Conservation (phyloP, 2,888 invertebrate species). For the Lydus trimaculatus region DNA sequence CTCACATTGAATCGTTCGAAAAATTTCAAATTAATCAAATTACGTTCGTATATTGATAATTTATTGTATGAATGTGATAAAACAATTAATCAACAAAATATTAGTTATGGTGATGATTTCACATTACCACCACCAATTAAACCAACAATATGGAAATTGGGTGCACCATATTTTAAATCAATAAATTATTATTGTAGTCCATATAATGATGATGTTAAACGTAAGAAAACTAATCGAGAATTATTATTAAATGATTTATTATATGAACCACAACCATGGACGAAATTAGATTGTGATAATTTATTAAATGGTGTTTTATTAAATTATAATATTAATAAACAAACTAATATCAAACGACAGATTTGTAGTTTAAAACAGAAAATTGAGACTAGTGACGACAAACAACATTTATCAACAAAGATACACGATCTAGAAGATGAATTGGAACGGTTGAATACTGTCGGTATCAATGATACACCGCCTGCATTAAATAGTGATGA, state of each 20-base stretch:
- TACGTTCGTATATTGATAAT: conserved; percentile 43
- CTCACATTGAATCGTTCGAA: conserved; percentile 46
- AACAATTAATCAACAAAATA: conserved; percentile 33
- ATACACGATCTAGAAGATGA: conserved; percentile 44
- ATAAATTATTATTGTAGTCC: conserved; percentile 64
- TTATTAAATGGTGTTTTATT: conserved; percentile 42
- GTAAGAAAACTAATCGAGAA: conserved; percentile 50
- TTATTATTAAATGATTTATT: conserved; percentile 45
- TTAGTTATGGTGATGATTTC: conserved; percentile 12
- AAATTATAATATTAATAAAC: conserved; percentile 41
- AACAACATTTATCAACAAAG: conserved; percentile 65
- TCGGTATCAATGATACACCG: conserved; percentile 37
- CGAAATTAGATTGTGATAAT: conserved; percentile 41
- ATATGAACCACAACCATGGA: conserved; percentile 52
- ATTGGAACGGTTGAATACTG: conserved; percentile 26
- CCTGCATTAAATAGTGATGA: conserved; percentile 41
- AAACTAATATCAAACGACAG: conserved; percentile 31
- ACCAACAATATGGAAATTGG: conserved; percentile 43
- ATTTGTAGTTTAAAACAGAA: conserved; percentile 19
- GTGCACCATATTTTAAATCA: conserved; percentile 75
- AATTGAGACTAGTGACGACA: conserved; percentile 36
- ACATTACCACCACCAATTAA: conserved; percentile 10
- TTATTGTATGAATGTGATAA: conserved; percentile 38
- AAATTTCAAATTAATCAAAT: conserved; percentile 41
- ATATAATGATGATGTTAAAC: conserved; percentile 64